Evolutionary conservation across 2,113 vertebrate genomes (phyloP), one percentile per base, ranked within the genome.

Genomic region (Mola mola): DNA sequence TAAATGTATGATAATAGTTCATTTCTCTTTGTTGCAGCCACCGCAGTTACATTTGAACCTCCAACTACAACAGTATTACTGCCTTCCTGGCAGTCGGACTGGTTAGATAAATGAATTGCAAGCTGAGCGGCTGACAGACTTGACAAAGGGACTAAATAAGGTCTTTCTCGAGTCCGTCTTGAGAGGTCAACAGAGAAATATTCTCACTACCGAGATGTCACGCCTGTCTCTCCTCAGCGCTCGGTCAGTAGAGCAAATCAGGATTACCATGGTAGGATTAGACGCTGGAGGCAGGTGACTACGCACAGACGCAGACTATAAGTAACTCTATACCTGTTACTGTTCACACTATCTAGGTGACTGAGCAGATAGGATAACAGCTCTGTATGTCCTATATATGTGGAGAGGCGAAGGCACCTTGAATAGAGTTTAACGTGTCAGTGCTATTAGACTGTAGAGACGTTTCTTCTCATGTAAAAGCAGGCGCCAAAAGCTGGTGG

Each of bases 251-350:
- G 66, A 80, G 60, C 64, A 65, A 48, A 57, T 47, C 59, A 8
- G 70, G 70, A 84, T 86, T 82, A 79, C 20, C 2, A 2, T n/a
- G 16, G 68, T 11, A 17, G 72, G 72, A 72, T 78, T 78, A 82
- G 59, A 50, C 5, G 5, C 57, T 26, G 37, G 12, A 10, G 31
- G 41, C 58, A 76, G 74, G 49, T 61, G 67, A 70, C 70, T 40
- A 20, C 50, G 41, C 47, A 46, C 59, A 21, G n/a, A n/a, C n/a
- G n/a, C 72, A 55, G 42, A 40, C 41, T 29, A 2, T 0, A 15
- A 22, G 71, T 71, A 81, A 83, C 42, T 2, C 19, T 72, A 79
- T 47, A 72, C 65, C 62, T 55, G 67, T 5, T 58, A 61, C 62
- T 55, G 67, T 5, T 58, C 43, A 41, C 41, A 46, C 58, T 40